phyloP scores from a whole-genome alignment of 2,888 invertebrate species.

The Drosophila seclusa region DNA sequence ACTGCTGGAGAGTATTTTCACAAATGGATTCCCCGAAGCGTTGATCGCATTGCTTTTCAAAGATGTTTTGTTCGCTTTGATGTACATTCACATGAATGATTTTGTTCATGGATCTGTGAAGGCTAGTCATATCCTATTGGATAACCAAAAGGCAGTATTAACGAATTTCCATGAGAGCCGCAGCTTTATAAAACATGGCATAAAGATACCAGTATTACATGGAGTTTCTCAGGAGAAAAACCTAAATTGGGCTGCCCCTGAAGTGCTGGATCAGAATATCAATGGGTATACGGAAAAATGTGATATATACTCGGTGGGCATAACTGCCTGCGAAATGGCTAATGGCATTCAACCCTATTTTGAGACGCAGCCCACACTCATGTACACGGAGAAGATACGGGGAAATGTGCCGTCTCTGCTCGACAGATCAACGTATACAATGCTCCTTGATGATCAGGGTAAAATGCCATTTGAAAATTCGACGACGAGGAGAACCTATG shows the following conservation, averaged over 20 bases:
- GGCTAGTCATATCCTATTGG: conserved; percentile 93
- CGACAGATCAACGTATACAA: conserved; percentile 90
- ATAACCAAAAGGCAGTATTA: conserved; percentile 89
- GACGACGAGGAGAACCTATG: conserved; percentile 78
- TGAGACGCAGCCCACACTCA: conserved; percentile 93
- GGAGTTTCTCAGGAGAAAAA: conserved; percentile 88
- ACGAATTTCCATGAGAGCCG: conserved; percentile 93
- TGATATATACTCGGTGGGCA: conserved; percentile 96
- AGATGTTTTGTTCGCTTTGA: conserved; percentile 91
- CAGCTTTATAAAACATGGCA: conserved; percentile 90
- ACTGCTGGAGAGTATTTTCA: conserved; percentile 91
- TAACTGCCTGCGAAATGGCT: conserved; percentile 90
- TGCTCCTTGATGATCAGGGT: conserved; percentile 70
- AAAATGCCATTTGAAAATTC: conserved; percentile 41
- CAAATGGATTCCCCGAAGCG: conserved; percentile 90
- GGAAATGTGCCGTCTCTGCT: conserved; percentile 91
- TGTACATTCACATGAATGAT: conserved; percentile 93
- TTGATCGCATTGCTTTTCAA: conserved; percentile 92
- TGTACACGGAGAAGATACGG: conserved; percentile 94
- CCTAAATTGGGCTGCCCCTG: conserved; percentile 96
- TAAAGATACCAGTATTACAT: conserved; percentile 89
- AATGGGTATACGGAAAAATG: conserved; percentile 95
- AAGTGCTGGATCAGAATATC: conserved; percentile 94
- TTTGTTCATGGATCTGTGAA: conserved; percentile 94
- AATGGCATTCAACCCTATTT: conserved; percentile 95